phyloP scores from a whole-genome alignment of 2,888 invertebrate genomes.

The Homarus gammarus region DNA sequence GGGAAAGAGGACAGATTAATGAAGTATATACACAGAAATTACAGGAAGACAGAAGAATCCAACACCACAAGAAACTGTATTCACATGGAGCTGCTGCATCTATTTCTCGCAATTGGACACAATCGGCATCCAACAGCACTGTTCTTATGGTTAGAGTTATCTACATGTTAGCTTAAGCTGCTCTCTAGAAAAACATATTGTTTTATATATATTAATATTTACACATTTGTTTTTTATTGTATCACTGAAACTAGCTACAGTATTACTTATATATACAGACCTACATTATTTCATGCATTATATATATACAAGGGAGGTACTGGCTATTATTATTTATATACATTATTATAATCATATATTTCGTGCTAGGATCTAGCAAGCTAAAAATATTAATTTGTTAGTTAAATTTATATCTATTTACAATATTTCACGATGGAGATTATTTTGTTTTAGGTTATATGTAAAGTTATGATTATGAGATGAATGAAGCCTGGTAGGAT shows the following conservation, averaged over 20 bases:
- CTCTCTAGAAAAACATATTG: background rate
- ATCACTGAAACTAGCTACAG: background rate
- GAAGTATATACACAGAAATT: background rate
- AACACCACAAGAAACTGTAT: constrained; percentile 63
- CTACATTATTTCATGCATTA: background rate
- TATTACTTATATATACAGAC: background rate
- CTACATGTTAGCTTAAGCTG: background rate
- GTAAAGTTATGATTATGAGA: background rate
- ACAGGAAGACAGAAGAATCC: background rate
- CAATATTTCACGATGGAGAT: background rate
- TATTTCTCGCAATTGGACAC: constrained; percentile 61
- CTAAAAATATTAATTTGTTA: background rate
- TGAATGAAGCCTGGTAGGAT: too few species aligned
- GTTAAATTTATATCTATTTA: background rate
- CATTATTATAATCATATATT: background rate
- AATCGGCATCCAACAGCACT: constrained; percentile 53
- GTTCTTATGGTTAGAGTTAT: background rate
- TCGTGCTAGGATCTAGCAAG: too few species aligned
- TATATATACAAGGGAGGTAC: background rate
- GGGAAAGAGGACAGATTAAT: background rate
- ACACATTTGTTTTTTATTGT: too few species aligned
- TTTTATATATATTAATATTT: constrained; percentile 5
- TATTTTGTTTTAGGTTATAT: background rate
- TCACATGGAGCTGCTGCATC: constrained; percentile 51
- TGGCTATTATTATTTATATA: background rate